phyloP scores from a whole-genome alignment of 2,888 invertebrate genomes.

The Drosophila stalkeri region DNA sequence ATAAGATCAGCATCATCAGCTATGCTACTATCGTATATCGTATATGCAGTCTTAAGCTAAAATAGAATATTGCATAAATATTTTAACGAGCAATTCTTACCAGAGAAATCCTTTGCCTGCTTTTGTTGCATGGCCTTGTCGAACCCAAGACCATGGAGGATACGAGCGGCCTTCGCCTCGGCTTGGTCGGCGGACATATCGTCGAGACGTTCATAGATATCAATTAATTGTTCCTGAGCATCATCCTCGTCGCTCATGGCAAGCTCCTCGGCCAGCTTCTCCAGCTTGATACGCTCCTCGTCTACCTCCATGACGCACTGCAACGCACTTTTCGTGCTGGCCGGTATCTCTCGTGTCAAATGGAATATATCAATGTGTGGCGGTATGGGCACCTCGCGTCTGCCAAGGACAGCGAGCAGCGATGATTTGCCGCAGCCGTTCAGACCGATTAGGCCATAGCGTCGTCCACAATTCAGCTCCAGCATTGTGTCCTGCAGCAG shows the following conservation, averaged over 20 bases:
- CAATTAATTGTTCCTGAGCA: slow-evolving; percentile 97
- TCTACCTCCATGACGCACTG: slow-evolving; percentile 99
- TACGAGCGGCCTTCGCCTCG: slow-evolving; percentile 96
- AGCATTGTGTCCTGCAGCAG: slow-evolving; percentile 97
- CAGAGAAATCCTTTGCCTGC: slow-evolving; percentile 93
- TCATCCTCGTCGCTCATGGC: slow-evolving; percentile 95
- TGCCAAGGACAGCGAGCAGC: slow-evolving; percentile 94
- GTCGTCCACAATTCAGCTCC: slow-evolving; percentile 98
- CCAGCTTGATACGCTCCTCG: slow-evolving; percentile 95
- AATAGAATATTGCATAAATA: not conserved
- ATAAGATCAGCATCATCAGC: not conserved
- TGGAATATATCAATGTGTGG: slow-evolving; percentile 99
- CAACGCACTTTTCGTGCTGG: slow-evolving; percentile 98
- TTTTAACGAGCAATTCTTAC: slow-evolving; percentile 42
- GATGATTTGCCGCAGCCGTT: slow-evolving; percentile 99
- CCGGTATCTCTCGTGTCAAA: slow-evolving; percentile 98
- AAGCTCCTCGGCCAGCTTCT: slow-evolving; percentile 95
- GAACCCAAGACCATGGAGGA: slow-evolving; percentile 98
- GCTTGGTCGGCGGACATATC: slow-evolving; percentile 98
- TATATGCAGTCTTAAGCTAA: not conserved
- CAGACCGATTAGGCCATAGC: slow-evolving; percentile 98
- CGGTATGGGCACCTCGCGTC: slow-evolving; percentile 97
- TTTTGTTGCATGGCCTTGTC: slow-evolving; percentile 93
- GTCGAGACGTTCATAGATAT: slow-evolving; percentile 98
- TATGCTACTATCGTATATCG: not conserved